Evolutionary conservation across 2,113 vertebrate genomes (phyloP), one percentile per base, ranked within the genome.

Genomic region (Grammomys dolichurus): DNA sequence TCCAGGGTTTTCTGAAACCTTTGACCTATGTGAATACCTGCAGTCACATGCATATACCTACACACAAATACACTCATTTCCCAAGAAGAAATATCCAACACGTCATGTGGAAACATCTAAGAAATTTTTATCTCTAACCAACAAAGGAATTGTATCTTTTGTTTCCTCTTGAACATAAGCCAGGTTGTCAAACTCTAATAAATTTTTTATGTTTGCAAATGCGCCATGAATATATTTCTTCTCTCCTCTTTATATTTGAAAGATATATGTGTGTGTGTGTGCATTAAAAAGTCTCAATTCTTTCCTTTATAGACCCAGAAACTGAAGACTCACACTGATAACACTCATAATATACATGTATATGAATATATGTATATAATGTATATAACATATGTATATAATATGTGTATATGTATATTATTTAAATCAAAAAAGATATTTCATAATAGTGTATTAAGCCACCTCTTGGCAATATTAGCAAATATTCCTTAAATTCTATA

Each of bases 401-500:
- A 76, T 46, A 14, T 46, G 16, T 16, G 7, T 3, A 22, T 2
- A 58, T 60, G 36, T 40, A 36, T 80, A 73, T 54, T 26, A 78
- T 22, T 87, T 87, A 20, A 40, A 6, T 84, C 22, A 22, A 60
- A 22, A 60, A 95, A 89, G 10, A 87, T 43, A 0, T 80, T 85
- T 90, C 51, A 5, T 65, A 84, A 76, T 51, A 89, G 19, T 51
- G 24, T 51, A 75, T 70, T 70, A 96, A 90, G 9, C 48, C 33
- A 60, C 14, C 22, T 89, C 26, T 46, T 78, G 31, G 17, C 56
- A 93, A 60, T 77, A 88, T 65, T 85, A 80, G 10, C 13, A 94
- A 43, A 36, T 67, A 46, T 54, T 80, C 92, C 43, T 58, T 94
- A 90, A 91, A 93, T 92, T 76, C 51, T 63, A 33, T 76, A 26